These are phyloP conservation scores for Plutomurus gul DNA, from an alignment of 1,140 invertebrate genomes.

Conservation along the genomic window DNA sequence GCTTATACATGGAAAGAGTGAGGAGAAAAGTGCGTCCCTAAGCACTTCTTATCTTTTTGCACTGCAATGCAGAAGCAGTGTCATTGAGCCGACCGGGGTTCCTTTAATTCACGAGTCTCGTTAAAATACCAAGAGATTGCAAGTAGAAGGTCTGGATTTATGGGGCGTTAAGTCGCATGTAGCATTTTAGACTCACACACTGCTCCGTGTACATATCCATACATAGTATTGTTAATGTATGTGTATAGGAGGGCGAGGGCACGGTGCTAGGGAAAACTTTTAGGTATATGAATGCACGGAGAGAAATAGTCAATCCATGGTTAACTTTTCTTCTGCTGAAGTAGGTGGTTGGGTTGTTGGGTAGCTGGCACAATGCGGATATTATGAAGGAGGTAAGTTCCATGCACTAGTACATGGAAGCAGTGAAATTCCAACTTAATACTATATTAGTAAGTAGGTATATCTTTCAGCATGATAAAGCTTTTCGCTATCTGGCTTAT, in stretches of 20 bases:
- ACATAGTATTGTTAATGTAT: too few relatives aligned
- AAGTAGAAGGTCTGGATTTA: constrained; percentile 11
- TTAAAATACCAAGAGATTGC: constrained; percentile 3
- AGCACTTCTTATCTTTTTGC: too few relatives aligned
- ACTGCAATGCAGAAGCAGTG: too few relatives aligned
- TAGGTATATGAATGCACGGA: background rate
- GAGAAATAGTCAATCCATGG: background rate
- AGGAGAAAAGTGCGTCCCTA: too few relatives aligned
- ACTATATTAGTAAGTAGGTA: too few relatives aligned
- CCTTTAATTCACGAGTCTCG: constrained; percentile 7
- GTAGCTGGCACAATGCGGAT: background rate
- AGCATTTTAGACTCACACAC: background rate
- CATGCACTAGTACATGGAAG: background rate
- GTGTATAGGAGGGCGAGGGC: too few relatives aligned
- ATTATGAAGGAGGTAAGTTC: constrained; percentile 10
- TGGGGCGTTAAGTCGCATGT: constrained; percentile 13
- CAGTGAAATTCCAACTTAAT: background rate
- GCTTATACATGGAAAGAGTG: too few relatives aligned
- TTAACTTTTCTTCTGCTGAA: background rate
- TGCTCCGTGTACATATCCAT: too few relatives aligned
- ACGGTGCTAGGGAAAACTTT: too few relatives aligned
- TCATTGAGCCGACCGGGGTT: background rate
- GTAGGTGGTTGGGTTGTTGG: background rate
- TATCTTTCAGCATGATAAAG: too few relatives aligned
- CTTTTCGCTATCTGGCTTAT: too few relatives aligned